Base-by-base conservation (phyloP, 2,888 invertebrate genomes). In the Panopea generosa region DNA sequence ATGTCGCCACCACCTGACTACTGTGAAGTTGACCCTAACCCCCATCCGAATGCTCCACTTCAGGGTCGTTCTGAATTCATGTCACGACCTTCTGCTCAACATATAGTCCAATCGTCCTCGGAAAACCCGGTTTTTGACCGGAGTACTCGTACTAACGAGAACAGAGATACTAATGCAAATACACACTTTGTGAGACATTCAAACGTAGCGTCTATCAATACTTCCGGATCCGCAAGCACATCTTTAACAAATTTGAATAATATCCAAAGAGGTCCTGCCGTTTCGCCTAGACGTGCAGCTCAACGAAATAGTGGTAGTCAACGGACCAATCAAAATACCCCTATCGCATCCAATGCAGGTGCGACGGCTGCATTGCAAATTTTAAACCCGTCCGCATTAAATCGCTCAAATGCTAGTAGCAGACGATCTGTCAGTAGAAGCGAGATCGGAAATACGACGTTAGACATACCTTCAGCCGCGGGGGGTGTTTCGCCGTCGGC, bases 1-100 rank as follows among this genome's bases (percentile, higher is more conserved):
- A 50, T 70, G 26, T 76, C 80, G 0, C 80, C 80, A 1, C 80
- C 80, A 0, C 79, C 79, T 6, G 53, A 27, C 14, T 80, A 80
- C 53, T 27, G 63, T 16, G 73, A 61, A 50, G 22, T 49, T n/a
- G 80, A 80, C 18, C 80, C 80, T 4, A 76, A 80, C 18, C 63
- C 63, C 6, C 56, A 56, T 18, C 24, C 52, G 7, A 24, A 14
- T n/a, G n/a, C 43, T 29, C 33, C 33, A 7, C 33, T 33, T 33
- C 11, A 4, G 33, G 33, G 53, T 9, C 60, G 68, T 4, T 16
- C 60, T 1, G 68, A 60, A 43, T 69, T 45, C 27, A 69, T 69
- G 33, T 33, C 33, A 33, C 33, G 6, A 11, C 33, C 33, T 11
- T 33, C 33, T 33, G 33, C 6, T 18, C 11, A n/a, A 14, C 38